Evolutionary conservation across 2,888 invertebrate genomes (phyloP).

Genomic region (Ferdinandea cuprea): DNA sequence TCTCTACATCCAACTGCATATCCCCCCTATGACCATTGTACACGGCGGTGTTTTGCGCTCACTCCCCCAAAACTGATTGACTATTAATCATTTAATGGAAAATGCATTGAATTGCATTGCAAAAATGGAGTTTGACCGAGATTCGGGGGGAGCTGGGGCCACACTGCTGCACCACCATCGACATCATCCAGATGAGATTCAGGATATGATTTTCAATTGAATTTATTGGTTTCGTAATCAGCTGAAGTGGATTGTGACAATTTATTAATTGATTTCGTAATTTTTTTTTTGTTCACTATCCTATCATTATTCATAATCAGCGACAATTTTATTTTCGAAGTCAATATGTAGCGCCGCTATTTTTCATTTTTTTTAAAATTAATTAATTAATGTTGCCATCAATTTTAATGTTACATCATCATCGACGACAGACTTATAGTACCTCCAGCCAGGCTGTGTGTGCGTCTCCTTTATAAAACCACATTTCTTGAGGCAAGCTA

Average conservation of each 20-base stretch:
- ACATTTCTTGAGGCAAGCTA: background rate
- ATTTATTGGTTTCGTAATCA: conserved; percentile 73
- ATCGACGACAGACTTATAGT: too few relatives aligned
- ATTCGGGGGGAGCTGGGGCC: background rate
- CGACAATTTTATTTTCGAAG: conserved; percentile 9
- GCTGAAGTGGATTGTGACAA: conserved; percentile 68
- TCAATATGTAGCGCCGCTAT: too few relatives aligned
- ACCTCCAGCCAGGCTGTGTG: too few relatives aligned
- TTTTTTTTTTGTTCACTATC: background rate
- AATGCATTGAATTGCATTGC: conserved; percentile 43
- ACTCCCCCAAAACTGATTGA: conserved; percentile 45
- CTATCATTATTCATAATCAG: conserved; percentile 36
- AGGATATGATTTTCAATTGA: conserved; percentile 65
- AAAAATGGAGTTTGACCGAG: conserved; percentile 2
- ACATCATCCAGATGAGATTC: conserved; percentile 47
- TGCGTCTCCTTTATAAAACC: background rate
- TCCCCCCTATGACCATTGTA: conserved; percentile 9
- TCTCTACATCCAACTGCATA: conserved; percentile 6
- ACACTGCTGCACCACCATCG: background rate
- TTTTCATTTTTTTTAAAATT: too few relatives aligned
- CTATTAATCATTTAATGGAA: conserved; percentile 72
- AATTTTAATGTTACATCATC: too few relatives aligned
- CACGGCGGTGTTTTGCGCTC: conserved; percentile 3
- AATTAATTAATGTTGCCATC: too few relatives aligned
- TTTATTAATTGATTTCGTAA: conserved; percentile 67